Evolutionary conservation across 1,140 invertebrate species (phyloP), one percentile per base, ranked within the genome.

Genomic region (Spodoptera frugiperda): DNA sequence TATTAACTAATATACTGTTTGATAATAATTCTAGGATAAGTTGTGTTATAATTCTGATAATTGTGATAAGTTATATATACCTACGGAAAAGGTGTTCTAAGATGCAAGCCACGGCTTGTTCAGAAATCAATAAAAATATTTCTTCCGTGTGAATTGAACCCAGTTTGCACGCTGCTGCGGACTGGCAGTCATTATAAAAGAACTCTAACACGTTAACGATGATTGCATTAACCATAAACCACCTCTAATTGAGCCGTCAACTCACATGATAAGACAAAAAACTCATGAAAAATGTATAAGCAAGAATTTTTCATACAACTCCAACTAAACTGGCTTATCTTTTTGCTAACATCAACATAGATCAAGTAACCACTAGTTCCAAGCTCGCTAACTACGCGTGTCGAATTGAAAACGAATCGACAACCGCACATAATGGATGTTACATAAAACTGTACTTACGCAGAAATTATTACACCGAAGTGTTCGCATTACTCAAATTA

Each of bases 401-500:
- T 65, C 63, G 44, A 78, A 80, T 80, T 39, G 71, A 75, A 73
- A 77, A 71, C 68, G 65, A 65, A 54, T 70, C 54, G 70, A 65
- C 54, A 55, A 70, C 44, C 63, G 71, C 17, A 53, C n/a, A 68
- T 67, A 68, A 68, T 68, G 48, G 48, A 51, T 33, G 65, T 68
- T 53, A 51, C 65, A 68, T 39, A 61, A 75, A 75, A 75, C 25
- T 14, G 30, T 83, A 91, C 90, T 91, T 82, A 92, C 89, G 81
- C 88, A 88, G 79, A 78, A 85, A 83, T 87, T 79, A 74, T 87
- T 46, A 80, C 70, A 78, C 85, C 88, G 78, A 84, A 79, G 82
- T 85, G 79, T 86, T 90, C 78, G 83, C 90, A 91, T 92, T 89
- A 85, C 90, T 90, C 78, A 87, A 80, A 84, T 83, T 83, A 86